Evolutionary conservation across 1,140 invertebrate species (phyloP).

Genomic region (Medauroidea extradentata): DNA sequence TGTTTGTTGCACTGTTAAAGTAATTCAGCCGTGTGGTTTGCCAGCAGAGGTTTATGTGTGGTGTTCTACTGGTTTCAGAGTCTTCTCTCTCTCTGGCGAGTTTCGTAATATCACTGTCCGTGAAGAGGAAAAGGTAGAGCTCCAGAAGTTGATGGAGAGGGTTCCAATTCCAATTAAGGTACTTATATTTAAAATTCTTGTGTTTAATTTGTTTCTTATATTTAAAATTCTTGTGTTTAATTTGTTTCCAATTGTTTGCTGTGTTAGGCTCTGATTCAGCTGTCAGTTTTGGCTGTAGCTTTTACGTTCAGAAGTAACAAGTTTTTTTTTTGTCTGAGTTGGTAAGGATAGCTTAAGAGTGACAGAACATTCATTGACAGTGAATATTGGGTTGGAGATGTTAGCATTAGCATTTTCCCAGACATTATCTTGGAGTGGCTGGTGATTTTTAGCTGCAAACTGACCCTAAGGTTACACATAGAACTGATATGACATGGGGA

Average conservation of each 20-base stretch:
- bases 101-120: conserved; percentile 91
- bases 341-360: no score
- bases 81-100: conserved; percentile 96
- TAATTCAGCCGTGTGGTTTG: no score
- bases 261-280: background rate
- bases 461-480: no score
- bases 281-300: background rate
- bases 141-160: conserved; percentile 94
- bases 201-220: background rate
- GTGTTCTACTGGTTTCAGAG: conserved; percentile 49
- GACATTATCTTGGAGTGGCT: no score
- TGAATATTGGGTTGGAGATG: no score
- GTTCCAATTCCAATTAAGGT: conserved; percentile 97
- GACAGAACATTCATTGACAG: no score
- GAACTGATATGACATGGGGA: no score
- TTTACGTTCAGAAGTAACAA: background rate
- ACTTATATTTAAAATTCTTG: background rate
- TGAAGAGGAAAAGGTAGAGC: conserved; percentile 97
- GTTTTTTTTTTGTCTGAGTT: background rate
- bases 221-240: background rate
- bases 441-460: no score
- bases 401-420: no score
- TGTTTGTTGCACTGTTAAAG: no score
- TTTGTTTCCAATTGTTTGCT: background rate
- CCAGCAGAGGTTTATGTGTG: no score